Evolutionary conservation across 2,888 invertebrate species (phyloP), one percentile per base, ranked within the genome.

Genomic region (Hetaerina titia): DNA sequence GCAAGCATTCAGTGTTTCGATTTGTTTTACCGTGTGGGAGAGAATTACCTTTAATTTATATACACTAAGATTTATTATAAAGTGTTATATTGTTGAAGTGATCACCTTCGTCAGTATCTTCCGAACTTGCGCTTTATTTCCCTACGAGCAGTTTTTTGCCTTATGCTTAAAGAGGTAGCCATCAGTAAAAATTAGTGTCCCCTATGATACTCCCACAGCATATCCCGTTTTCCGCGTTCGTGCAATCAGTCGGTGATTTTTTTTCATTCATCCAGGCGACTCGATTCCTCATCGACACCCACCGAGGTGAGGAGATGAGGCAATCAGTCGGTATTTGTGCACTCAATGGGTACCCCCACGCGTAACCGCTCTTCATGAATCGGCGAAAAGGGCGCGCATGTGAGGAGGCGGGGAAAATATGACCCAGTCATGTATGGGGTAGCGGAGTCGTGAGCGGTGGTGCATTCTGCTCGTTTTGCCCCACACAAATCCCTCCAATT

Each of bases 301-400:
- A 81, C 81, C 31, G 81, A 31, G 13, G 81, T 22, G 69, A 69
- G 19, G 81, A 31, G 13, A 31, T 22, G 69, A 69, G 19, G 69
- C 69, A 69, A 69, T 69, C 69, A 69, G 69, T 69, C 7, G n/a
- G n/a, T n/a, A 8, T n/a, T 31, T 45, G 25, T n/a, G 9, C 22
- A 31, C 81, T 81, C 81, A 81, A 81, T 81, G 81, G 81, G 15
- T 11, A 81, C 81, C 81, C 81, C 81, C 81, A 81, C 81, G 81
- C 81, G 15, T 31, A 25, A 31, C 19, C 19, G 81, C 81, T 81
- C 81, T 81, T 81, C 81, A 31, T 81, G 31, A 81, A 11, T 81
- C 81, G 25, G 81, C 22, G 81, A 11, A 81, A 81, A 81, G 69
- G 81, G 31, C 25, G 15, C 4, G 31, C 9, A 13, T 81, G 31